Conservation (phyloP, 2,888 invertebrate species). For the Aleiodes leptofemur region DNA sequence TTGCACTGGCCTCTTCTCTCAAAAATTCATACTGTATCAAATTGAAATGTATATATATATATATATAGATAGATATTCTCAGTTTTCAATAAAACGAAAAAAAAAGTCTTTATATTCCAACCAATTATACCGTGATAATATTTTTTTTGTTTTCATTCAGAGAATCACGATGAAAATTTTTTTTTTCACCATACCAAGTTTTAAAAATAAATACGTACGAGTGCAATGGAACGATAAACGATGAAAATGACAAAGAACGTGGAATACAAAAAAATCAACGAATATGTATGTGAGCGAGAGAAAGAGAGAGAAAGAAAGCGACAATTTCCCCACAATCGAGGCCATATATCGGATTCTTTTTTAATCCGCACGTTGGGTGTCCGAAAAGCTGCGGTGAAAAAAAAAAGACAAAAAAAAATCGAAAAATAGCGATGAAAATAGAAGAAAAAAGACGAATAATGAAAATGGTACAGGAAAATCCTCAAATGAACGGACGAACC, state of each 20-base stretch:
- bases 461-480: conserved; percentile 38
- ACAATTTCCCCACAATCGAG: conserved; percentile 24
- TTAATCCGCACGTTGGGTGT: conserved; percentile 41
- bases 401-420: not conserved
- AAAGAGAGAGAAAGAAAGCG: not conserved
- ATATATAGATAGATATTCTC: too few species aligned
- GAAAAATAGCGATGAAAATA: conserved; percentile 36
- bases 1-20: too few species aligned
- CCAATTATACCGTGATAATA: too few species aligned
- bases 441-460: conserved; percentile 28
- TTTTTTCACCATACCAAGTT: not conserved
- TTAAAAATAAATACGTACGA: conserved; percentile 22
- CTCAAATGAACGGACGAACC: conserved; percentile 23
- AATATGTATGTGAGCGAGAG: not conserved
- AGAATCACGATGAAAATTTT: conserved; percentile 4
- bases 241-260: conserved; percentile 20
- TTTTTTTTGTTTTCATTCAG: too few species aligned
- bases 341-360: conserved; percentile 40
- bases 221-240: conserved; percentile 31
- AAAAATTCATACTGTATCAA: too few species aligned
- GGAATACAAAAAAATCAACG: conserved; percentile 8
- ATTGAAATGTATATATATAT: too few species aligned
- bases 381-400: conserved; percentile 32
- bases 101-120: too few species aligned
- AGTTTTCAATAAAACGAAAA: not conserved